These are phyloP conservation scores for Ligdia adustata DNA, from an alignment of 2,888 invertebrate genomes.

Conservation along the genomic window DNA sequence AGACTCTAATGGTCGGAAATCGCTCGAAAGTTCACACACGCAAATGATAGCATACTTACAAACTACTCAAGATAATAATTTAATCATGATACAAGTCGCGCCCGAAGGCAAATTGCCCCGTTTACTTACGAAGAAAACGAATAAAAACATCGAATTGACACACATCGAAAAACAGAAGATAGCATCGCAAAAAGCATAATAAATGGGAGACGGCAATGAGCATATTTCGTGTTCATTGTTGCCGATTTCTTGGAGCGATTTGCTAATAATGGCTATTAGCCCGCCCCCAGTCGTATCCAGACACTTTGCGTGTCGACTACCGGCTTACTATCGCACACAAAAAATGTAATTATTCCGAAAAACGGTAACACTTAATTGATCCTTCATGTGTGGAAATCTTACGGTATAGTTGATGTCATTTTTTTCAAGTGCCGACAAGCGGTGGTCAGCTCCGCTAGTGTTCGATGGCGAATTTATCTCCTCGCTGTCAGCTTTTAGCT, in stretches of 20 bases:
- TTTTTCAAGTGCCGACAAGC: constrained; percentile 55
- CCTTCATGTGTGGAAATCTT: constrained; percentile 59
- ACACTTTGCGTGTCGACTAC: constrained; percentile 67
- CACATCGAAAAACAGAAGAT: constrained; percentile 70
- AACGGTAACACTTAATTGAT: constrained; percentile 77
- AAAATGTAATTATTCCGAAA: constrained; percentile 76
- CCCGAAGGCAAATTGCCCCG: constrained; percentile 63
- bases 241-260: constrained; percentile 77
- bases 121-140: constrained; percentile 58
- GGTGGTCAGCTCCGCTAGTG: constrained; percentile 44
- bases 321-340: constrained; percentile 61
- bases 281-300: constrained; percentile 61
- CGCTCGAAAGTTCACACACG: constrained; percentile 58
- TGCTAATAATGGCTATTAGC: constrained; percentile 76
- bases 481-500: constrained; percentile 46
- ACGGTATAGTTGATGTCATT: constrained; percentile 66
- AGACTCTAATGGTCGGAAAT: constrained; percentile 54
- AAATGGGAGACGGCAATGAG: constrained; percentile 72
- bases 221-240: constrained; percentile 79
- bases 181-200: constrained; percentile 66
- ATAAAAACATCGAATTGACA: constrained; percentile 61
- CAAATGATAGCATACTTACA: constrained; percentile 59
- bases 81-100: constrained; percentile 66
- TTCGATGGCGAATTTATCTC: constrained; percentile 47
- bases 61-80: constrained; percentile 67